Evolutionary conservation across 2,888 invertebrate genomes (phyloP).

Genomic region (Pseudococcus longispinus): DNA sequence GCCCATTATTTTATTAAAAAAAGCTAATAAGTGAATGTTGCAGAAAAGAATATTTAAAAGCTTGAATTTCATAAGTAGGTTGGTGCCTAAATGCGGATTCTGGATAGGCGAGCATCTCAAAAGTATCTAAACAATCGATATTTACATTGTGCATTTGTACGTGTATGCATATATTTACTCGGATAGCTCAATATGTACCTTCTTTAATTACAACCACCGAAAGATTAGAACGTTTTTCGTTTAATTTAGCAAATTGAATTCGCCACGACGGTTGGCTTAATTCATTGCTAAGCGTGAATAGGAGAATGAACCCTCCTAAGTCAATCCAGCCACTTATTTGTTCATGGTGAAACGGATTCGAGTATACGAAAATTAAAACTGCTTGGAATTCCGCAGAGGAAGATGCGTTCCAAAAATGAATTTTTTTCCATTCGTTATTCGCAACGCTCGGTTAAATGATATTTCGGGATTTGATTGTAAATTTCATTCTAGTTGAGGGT

Average conservation of each 20-base stretch:
- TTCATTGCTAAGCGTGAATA: not conserved
- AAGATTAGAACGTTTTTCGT: not conserved
- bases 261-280: not conserved
- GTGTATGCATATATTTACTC: too few species aligned
- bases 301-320: not conserved
- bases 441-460: not conserved
- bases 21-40: too few species aligned
- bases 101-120: too few species aligned
- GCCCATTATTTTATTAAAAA: too few species aligned
- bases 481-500: not conserved
- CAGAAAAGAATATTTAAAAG: too few species aligned
- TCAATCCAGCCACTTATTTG: not conserved
- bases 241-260: slow-evolving; percentile 8
- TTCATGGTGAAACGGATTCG: not conserved
- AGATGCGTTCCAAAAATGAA: not conserved
- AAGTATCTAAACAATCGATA: too few species aligned
- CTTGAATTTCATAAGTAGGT: too few species aligned
- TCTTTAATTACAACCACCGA: not conserved
- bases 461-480: not conserved
- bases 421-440: too few species aligned
- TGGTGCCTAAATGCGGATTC: too few species aligned
- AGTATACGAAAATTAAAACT: not conserved
- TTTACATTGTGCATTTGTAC: too few species aligned
- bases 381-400: not conserved
- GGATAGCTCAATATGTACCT: not conserved